A percentile compares a stretch with the other conserved stretches of the same genome.
phyloP scores from a whole-genome alignment of 2,797 vertebrate genomes.

The Balearica regulorum region DNA sequence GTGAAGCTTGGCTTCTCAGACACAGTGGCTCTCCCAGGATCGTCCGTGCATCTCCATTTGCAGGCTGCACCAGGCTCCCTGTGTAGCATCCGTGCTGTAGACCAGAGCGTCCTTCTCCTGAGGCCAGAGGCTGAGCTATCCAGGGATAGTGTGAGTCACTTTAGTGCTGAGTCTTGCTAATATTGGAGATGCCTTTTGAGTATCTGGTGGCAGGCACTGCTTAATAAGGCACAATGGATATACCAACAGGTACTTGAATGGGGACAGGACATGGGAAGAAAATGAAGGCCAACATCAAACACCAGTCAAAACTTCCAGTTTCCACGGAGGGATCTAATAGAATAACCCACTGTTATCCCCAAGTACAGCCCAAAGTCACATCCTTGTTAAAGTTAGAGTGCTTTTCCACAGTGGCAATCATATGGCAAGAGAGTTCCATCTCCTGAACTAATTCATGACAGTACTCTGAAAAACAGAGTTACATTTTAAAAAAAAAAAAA shows the following conservation, averaged over 20 bases:
- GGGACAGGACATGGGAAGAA: neutral
- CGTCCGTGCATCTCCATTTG: conserved; percentile 65
- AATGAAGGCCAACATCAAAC: neutral
- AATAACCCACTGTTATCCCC: neutral
- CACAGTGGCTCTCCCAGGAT: conserved; percentile 75
- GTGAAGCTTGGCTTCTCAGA: conserved; percentile 80
- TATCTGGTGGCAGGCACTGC: neutral
- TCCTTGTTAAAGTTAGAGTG: neutral
- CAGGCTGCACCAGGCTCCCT: conserved; percentile 79
- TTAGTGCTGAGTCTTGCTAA: neutral
- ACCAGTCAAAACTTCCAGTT: neutral
- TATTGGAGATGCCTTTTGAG: neutral
- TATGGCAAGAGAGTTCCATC: neutral
- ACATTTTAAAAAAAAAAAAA: neutral
- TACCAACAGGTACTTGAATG: neutral
- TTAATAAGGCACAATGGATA: neutral
- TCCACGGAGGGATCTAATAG: neutral
- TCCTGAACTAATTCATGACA: neutral
- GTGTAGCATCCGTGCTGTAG: conserved; percentile 82
- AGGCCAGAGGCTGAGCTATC: conserved; percentile 75
- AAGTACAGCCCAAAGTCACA: neutral
- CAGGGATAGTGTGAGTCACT: conserved; percentile 69
- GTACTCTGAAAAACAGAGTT: neutral
- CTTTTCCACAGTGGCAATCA: neutral
- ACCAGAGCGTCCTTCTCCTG: conserved; percentile 81